phyloP scores from a whole-genome alignment of 2,113 vertebrate species.

The Tyto alba region DNA sequence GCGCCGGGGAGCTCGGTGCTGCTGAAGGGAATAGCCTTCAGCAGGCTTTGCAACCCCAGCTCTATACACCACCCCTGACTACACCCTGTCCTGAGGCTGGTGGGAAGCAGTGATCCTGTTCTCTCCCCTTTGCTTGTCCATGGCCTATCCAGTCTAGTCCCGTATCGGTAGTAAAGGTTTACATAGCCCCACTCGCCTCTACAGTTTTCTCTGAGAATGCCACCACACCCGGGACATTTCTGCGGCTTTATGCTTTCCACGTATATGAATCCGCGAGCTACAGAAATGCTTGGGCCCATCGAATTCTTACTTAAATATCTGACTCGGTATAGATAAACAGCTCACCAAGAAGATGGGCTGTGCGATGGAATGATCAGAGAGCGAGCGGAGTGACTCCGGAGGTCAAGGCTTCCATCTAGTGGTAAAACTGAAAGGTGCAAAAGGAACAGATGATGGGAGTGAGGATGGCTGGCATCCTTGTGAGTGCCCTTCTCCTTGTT shows the following conservation, averaged over 20 bases:
- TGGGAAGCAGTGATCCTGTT: background rate
- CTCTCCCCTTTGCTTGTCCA: background rate
- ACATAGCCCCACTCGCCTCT: background rate
- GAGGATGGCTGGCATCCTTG: background rate
- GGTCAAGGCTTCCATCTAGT: constrained; percentile 58
- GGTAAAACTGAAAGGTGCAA: background rate
- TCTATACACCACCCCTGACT: rapidly evolving
- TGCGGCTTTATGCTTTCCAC: background rate
- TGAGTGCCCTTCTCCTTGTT: background rate
- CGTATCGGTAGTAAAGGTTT: rapidly evolving
- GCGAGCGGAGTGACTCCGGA: background rate
- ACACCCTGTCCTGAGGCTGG: background rate
- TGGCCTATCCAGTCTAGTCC: rapidly evolving
- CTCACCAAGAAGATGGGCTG: rapidly evolving
- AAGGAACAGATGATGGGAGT: rapidly evolving
- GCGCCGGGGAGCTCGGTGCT: background rate
- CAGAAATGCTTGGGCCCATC: background rate
- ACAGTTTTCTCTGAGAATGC: background rate
- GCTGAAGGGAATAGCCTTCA: background rate
- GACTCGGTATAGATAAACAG: rapidly evolving
- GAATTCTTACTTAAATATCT: background rate
- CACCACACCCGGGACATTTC: background rate
- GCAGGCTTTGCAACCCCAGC: background rate
- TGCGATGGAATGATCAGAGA: rapidly evolving
- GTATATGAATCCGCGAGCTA: background rate